A percentile compares a stretch with the other conserved stretches of the same genome.
These are phyloP conservation scores for Eupithecia pulchellata DNA, from an alignment of 2,888 invertebrate genomes.

Conservation along the genomic window DNA sequence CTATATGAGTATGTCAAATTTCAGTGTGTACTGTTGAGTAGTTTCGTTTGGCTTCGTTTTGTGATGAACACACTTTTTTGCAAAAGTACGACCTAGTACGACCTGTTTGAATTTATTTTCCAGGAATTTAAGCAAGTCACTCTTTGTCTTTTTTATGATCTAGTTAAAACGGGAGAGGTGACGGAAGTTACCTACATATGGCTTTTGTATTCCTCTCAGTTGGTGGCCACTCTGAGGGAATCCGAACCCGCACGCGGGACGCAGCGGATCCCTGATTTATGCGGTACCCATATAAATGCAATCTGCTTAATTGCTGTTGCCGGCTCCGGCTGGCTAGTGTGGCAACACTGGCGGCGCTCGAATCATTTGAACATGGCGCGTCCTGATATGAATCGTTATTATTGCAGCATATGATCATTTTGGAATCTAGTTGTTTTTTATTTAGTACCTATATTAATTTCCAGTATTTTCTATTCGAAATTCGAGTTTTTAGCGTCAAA, in stretches of 20 bases:
- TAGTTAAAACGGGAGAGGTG: neutral
- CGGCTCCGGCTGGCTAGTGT: conserved; percentile 41
- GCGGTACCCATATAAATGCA: conserved; percentile 82
- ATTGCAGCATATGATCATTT: neutral
- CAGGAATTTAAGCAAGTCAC: neutral
- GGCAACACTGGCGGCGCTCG: conserved; percentile 13
- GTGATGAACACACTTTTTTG: neutral
- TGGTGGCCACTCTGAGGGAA: conserved; percentile 62
- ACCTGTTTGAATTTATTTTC: too few relatives aligned
- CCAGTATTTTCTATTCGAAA: neutral
- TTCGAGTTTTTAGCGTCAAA: neutral
- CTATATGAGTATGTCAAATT: neutral
- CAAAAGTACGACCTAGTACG: too few relatives aligned
- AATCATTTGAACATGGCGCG: conserved; percentile 8
- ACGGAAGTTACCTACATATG: neutral
- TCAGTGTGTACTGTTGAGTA: neutral
- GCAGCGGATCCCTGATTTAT: conserved; percentile 79
- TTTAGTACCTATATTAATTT: neutral
- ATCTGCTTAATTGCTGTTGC: conserved; percentile 80
- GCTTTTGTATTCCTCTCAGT: conserved; percentile 39
- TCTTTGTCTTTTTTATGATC: neutral
- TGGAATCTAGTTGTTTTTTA: neutral
- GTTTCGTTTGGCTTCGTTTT: neutral
- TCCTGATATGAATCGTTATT: neutral
- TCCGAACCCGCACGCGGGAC: conserved; percentile 62